Percentiles rank a stretch among this genome's conserved stretches.
These are phyloP conservation scores for Malachius bipustulatus DNA, from an alignment of 2,888 invertebrate genomes.

Conservation along the genomic window DNA sequence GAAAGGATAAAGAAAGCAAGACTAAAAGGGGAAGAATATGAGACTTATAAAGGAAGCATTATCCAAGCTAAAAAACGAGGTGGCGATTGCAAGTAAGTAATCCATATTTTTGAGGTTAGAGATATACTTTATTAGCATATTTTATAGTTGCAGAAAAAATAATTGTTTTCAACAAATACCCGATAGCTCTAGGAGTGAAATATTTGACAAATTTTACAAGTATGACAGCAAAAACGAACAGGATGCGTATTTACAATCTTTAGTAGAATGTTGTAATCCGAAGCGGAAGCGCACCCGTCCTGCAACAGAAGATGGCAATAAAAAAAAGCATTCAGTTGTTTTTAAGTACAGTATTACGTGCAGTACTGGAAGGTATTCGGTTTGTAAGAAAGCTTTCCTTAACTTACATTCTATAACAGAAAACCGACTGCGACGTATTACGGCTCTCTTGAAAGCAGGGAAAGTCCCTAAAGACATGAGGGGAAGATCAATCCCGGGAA, in stretches of 20 bases:
- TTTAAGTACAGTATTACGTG: conserved; percentile 4
- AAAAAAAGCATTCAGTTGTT: conserved; percentile 6
- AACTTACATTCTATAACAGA: conserved; percentile 2
- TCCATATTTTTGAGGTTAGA: neutral
- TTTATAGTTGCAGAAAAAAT: conserved; percentile 4
- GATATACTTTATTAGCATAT: neutral
- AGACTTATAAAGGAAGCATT: conserved; percentile 7
- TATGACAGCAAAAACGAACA: conserved; percentile 6
- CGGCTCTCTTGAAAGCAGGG: neutral
- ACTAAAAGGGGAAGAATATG: neutral
- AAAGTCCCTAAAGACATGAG: neutral
- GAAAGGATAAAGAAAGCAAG: conserved; percentile 4
- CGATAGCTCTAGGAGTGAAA: neutral
- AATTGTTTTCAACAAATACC: conserved; percentile 5
- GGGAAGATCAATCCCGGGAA: conserved; percentile 2
- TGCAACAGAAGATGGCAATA: neutral
- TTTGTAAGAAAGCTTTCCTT: conserved; percentile 2
- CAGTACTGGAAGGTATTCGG: conserved; percentile 2
- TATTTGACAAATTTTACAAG: conserved; percentile 2
- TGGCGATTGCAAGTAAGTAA: neutral
- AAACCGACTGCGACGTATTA: conserved; percentile 1
- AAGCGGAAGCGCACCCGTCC: neutral
- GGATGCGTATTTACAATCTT: conserved; percentile 6
- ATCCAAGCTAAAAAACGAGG: conserved; percentile 5
- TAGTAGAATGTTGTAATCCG: conserved; percentile 5